A percentile compares a stretch with the other conserved stretches of the same genome.
These are phyloP conservation scores for Boloria selene DNA, from an alignment of 2,888 invertebrate species.

Conservation along the genomic window DNA sequence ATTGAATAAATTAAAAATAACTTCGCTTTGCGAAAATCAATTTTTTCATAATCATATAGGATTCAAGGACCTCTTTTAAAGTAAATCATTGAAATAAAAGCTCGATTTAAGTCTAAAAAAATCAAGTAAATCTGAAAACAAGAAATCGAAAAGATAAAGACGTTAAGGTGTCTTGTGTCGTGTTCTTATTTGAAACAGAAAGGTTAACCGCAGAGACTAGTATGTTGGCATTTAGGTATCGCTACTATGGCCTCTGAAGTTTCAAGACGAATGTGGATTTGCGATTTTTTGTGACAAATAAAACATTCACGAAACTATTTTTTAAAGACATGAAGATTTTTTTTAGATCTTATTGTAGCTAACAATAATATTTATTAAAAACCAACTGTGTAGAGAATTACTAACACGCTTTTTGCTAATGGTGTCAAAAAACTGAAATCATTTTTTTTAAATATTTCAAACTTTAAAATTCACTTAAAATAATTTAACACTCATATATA, in stretches of 20 bases:
- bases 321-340: not conserved
- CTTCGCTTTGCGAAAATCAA: no score
- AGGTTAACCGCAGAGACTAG: conserved; percentile 28
- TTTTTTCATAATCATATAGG: no score
- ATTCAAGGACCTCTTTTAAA: no score
- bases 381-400: no score
- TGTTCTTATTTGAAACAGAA: conserved; percentile 23
- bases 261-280: conserved; percentile 13
- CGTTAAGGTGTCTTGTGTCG: conserved; percentile 14
- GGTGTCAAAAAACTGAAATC: no score
- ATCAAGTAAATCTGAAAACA: not conserved
- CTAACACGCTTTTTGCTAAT: no score
- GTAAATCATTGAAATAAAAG: not conserved
- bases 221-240: conserved; percentile 29
- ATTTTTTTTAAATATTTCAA: no score
- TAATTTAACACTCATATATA: no score
- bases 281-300: conserved; percentile 2
- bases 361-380: no score
- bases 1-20: not conserved
- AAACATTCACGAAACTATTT: not conserved
- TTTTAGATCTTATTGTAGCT: not conserved
- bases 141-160: conserved; percentile 10
- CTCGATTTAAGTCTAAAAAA: not conserved
- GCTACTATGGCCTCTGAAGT: conserved; percentile 23
- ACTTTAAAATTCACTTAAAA: no score